phyloP scores from a whole-genome alignment of 2,797 vertebrate species.

The Aselliscus stoliczkanus region DNA sequence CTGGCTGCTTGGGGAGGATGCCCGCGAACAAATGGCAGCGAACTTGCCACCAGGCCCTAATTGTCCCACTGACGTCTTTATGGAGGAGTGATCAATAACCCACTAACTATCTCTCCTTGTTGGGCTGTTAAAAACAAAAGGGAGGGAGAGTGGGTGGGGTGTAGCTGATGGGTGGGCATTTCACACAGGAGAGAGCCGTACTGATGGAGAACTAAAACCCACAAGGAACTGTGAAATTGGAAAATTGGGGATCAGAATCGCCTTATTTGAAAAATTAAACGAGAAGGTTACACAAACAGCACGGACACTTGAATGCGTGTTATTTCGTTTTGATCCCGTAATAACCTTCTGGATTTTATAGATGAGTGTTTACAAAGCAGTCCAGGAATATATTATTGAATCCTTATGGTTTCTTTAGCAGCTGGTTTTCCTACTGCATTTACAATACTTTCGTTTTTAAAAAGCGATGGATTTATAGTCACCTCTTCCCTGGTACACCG shows the following conservation, averaged over 20 bases:
- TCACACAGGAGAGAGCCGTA: not conserved
- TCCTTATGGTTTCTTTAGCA: not conserved
- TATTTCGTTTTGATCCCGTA: not conserved
- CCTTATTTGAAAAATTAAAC: not conserved
- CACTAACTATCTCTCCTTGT: not conserved
- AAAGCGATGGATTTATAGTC: not conserved
- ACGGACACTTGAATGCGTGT: accelerated
- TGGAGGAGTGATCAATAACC: not conserved
- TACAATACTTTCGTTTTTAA: not conserved
- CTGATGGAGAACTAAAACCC: not conserved
- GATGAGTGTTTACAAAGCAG: not conserved
- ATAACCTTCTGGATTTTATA: not conserved
- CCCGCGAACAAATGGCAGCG: not conserved
- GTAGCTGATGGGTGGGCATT: accelerated
- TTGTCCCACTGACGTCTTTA: accelerated
- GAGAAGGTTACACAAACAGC: accelerated
- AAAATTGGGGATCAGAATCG: not conserved
- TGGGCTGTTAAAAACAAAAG: not conserved
- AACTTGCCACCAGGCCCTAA: not conserved
- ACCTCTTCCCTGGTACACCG: accelerated
- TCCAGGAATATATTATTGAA: not conserved
- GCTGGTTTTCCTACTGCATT: not conserved
- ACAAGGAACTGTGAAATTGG: not conserved
- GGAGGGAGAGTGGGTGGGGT: not conserved
- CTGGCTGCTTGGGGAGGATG: accelerated